Conservation (phyloP, 2,797 vertebrate species). For the Clarias pachynema region DNA sequence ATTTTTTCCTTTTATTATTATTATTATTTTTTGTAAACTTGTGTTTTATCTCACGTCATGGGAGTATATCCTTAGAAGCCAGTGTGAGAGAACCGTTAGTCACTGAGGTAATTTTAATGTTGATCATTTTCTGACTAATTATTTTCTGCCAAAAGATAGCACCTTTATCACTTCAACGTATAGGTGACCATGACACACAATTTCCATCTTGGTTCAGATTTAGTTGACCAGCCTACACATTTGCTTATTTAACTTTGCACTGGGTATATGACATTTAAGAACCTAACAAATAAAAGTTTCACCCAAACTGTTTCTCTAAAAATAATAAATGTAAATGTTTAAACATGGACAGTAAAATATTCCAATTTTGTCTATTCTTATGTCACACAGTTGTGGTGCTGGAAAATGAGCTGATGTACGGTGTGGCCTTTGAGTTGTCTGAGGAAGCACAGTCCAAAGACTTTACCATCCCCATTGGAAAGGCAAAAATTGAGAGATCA, state of each 20-base stretch:
- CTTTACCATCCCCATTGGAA: slow-evolving; percentile 91
- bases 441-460: slow-evolving; percentile 90
- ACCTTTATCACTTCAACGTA: not conserved
- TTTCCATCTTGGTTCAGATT: not conserved
- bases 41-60: too few species aligned
- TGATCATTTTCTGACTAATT: not conserved
- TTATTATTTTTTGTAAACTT: too few species aligned
- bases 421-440: slow-evolving; percentile 92
- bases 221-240: not conserved
- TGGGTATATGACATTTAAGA: not conserved
- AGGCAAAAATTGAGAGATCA: slow-evolving; percentile 92
- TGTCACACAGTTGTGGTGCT: slow-evolving; percentile 85
- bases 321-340: not conserved
- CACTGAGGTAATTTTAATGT: not conserved
- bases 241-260: not conserved
- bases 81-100: not conserved
- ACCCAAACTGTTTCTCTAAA: not conserved
- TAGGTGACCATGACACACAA: too few species aligned
- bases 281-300: not conserved
- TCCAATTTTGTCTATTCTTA: not conserved
- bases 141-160: not conserved
- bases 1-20: not conserved
- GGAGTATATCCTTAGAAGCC: not conserved
- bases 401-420: slow-evolving; percentile 95
- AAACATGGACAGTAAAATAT: not conserved